Evolutionary conservation across 2,797 vertebrate genomes (phyloP).

Genomic region (Sebastes kiyomatsui): DNA sequence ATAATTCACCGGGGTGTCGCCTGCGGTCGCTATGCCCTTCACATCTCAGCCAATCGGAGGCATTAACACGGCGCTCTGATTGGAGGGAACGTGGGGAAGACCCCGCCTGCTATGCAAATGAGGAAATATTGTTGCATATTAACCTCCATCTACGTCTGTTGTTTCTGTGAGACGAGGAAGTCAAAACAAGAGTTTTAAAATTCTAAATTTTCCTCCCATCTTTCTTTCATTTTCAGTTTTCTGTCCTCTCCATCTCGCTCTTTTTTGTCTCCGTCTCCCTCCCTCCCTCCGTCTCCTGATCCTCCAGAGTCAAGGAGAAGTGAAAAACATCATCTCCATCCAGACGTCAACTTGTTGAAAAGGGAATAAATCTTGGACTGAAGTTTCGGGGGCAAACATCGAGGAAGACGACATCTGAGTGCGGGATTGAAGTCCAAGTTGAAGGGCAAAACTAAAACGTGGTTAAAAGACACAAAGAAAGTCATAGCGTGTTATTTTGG

Average conservation of each 20-base stretch:
- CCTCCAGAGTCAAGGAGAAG: conserved; percentile 56
- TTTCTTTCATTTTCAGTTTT: not conserved
- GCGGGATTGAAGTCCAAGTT: conserved; percentile 61
- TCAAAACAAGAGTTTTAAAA: not conserved
- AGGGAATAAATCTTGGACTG: conserved; percentile 57
- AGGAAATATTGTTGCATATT: conserved; percentile 4
- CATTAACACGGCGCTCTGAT: conserved; percentile 58
- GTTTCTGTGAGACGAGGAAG: not conserved
- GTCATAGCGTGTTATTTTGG: conserved; percentile 42
- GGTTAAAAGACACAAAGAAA: conserved; percentile 47
- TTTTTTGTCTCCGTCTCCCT: not conserved
- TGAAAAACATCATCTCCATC: conserved; percentile 52
- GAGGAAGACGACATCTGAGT: conserved; percentile 54
- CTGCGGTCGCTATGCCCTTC: conserved; percentile 74
- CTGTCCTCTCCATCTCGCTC: not conserved
- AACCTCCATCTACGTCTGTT: not conserved
- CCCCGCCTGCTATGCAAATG: conserved; percentile 60
- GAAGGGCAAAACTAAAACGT: conserved; percentile 53
- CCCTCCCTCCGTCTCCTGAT: conserved; percentile 6
- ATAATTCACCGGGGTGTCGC: conserved; percentile 75
- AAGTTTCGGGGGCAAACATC: conserved; percentile 53
- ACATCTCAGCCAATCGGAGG: conserved; percentile 68
- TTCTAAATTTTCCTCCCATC: not conserved
- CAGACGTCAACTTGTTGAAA: conserved; percentile 48
- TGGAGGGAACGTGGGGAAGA: conserved; percentile 51